phyloP scores from a whole-genome alignment of 2,113 vertebrate genomes.

The Rhagologus leucostigma region DNA sequence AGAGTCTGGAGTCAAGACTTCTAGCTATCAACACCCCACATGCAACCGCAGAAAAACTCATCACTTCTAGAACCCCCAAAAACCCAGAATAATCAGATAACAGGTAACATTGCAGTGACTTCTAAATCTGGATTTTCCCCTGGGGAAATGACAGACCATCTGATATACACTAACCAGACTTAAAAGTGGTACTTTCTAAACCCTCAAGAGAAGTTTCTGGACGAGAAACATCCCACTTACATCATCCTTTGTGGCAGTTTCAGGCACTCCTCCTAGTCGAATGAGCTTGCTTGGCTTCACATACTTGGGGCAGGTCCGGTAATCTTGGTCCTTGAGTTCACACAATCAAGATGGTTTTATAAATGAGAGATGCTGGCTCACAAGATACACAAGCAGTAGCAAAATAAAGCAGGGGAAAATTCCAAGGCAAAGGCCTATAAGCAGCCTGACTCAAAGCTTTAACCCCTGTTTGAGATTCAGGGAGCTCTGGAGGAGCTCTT shows the following conservation, averaged over 20 bases:
- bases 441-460: not conserved
- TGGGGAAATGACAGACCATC: not conserved
- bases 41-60: not conserved
- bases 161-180: not conserved
- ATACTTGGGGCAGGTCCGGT: conserved; percentile 84
- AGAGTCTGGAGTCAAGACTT: not conserved
- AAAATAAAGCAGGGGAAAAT: not conserved
- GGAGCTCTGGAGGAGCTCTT: not conserved
- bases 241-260: conserved; percentile 92
- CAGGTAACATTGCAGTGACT: not conserved
- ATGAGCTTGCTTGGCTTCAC: conserved; percentile 88
- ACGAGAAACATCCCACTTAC: conserved; percentile 65
- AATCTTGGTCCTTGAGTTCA: conserved; percentile 91
- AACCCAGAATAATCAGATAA: not conserved
- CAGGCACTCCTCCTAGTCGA: conserved; percentile 88
- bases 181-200: not conserved
- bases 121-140: conserved; percentile 2
- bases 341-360: conserved; percentile 51
- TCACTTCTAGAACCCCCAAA: not conserved
- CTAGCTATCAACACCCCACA: not conserved
- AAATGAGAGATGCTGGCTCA: conserved; percentile 1
- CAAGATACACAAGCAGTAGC: not conserved
- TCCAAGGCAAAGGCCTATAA: not conserved
- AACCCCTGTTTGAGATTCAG: not conserved
- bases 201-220: not conserved